Percentiles rank a stretch among this genome's conserved stretches.
These are phyloP conservation scores for Loxodonta africana DNA, from an alignment of 2,113 vertebrate genomes.

Conservation along the genomic window DNA sequence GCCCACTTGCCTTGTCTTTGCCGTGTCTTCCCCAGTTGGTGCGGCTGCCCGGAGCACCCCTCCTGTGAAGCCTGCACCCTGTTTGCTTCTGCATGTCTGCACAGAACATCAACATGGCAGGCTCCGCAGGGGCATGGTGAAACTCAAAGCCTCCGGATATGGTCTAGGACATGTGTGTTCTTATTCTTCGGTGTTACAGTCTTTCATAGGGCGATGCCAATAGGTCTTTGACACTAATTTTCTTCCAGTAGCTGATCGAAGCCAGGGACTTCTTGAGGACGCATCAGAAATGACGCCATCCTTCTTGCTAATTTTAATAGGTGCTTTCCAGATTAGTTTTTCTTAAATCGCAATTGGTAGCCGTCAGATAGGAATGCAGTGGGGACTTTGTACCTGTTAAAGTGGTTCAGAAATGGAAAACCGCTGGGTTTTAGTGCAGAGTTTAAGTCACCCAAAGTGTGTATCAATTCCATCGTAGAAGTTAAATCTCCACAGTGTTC, in stretches of 20 bases:
- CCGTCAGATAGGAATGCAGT: background rate
- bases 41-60: background rate
- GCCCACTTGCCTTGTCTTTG: background rate
- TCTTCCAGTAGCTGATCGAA: background rate
- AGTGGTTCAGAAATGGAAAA: background rate
- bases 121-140: background rate
- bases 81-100: background rate
- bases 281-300: background rate
- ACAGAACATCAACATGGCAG: background rate
- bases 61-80: background rate
- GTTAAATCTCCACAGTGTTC: background rate
- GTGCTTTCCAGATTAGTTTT: background rate
- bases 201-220: background rate
- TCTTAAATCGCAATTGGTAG: background rate
- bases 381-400: background rate
- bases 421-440: background rate
- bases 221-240: background rate
- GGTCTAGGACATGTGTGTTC: background rate
- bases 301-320: background rate
- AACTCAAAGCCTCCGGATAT: background rate
- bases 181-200: background rate
- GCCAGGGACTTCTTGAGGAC: background rate
- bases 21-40: background rate
- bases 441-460: background rate
- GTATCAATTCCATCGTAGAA: background rate